These are phyloP conservation scores for Callaeas wilsoni DNA, from an alignment of 2,113 vertebrate species.

Conservation along the genomic window DNA sequence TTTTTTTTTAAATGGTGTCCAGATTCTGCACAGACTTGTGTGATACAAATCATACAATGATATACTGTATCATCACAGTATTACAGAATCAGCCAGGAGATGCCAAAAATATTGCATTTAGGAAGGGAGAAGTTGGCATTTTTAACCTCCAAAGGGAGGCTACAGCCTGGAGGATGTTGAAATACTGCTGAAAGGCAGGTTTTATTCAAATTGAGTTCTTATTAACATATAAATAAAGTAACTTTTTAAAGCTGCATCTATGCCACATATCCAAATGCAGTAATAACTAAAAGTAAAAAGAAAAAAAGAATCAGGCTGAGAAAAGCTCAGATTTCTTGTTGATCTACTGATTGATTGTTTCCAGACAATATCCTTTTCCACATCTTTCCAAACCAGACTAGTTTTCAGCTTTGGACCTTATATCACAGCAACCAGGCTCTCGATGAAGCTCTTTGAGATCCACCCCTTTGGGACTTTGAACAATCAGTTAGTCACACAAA, in stretches of 20 bases:
- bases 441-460: neutral
- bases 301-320: neutral
- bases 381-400: neutral
- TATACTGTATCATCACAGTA: neutral
- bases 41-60: neutral
- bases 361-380: neutral
- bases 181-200: neutral
- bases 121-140: neutral
- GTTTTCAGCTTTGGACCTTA: neutral
- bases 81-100: neutral
- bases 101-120: neutral
- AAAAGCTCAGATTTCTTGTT: neutral
- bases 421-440: neutral
- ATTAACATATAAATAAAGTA: neutral
- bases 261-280: neutral
- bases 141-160: neutral
- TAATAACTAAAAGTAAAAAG: neutral
- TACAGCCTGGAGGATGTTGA: neutral
- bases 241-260: neutral
- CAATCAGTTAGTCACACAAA: neutral
- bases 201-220: neutral
- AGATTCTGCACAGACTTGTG: neutral
- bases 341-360: neutral
- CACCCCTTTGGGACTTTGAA: neutral
- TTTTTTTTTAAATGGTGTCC: neutral